phyloP scores from a whole-genome alignment of 1,140 invertebrate genomes.

The Zaprionus capensis region DNA sequence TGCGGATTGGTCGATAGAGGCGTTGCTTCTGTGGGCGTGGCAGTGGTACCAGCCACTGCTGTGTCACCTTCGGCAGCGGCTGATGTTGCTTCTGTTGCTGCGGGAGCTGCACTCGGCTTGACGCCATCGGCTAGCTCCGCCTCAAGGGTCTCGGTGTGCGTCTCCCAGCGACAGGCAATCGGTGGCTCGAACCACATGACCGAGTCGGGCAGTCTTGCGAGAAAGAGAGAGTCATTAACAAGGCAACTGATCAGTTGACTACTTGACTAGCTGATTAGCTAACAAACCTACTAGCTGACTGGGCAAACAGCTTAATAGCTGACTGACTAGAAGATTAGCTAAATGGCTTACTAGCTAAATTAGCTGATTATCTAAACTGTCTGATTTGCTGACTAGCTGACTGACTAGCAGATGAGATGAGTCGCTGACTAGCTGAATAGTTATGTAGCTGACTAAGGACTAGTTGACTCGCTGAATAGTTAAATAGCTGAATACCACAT shows the following conservation, averaged over 20 bases:
- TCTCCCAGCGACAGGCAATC: constrained; percentile 91
- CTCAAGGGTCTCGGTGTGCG: constrained; percentile 70
- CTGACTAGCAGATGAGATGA: neutral
- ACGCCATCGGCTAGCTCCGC: constrained; percentile 69
- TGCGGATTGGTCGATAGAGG: constrained; percentile 74
- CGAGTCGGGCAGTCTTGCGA: constrained; percentile 87
- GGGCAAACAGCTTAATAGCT: too few relatives aligned
- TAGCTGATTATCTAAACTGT: too few relatives aligned
- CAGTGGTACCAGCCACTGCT: constrained; percentile 58
- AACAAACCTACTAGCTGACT: too few relatives aligned
- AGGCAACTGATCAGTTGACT: constrained; percentile 7
- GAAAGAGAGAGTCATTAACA: neutral
- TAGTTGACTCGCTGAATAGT: neutral
- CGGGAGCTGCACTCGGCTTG: constrained; percentile 37
- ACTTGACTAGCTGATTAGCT: neutral
- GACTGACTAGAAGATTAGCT: too few relatives aligned
- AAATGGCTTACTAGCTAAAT: too few relatives aligned
- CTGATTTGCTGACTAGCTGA: too few relatives aligned
- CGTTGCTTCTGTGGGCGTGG: constrained; percentile 67
- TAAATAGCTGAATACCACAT: too few relatives aligned
- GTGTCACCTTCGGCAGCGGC: constrained; percentile 38
- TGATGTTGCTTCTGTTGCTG: constrained; percentile 1
- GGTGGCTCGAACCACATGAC: constrained; percentile 94
- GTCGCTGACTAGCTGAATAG: too few relatives aligned
- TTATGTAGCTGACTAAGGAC: too few relatives aligned